Evolutionary conservation across 2,113 vertebrate species (phyloP).

Genomic region (Pangasianodon hypophthalmus): DNA sequence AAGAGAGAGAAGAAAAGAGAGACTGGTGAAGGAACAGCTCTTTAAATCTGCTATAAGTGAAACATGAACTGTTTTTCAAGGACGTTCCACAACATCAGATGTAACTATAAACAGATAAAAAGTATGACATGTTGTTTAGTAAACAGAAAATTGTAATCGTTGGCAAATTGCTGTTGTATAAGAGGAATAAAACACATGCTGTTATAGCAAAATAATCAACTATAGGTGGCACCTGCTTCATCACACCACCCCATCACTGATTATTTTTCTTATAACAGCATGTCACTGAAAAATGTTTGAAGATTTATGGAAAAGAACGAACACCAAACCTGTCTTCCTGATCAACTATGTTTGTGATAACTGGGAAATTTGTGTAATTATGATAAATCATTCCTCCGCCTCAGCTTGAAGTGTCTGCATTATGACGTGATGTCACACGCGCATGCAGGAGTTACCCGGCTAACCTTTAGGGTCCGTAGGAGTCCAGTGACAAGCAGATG

Average conservation of each 20-base stretch:
- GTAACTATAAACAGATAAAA: not conserved
- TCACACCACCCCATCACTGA: not conserved
- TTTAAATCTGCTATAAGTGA: not conserved
- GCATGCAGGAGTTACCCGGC: slow-evolving; percentile 37
- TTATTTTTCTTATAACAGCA: not conserved
- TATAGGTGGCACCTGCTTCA: not conserved
- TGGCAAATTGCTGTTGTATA: not conserved
- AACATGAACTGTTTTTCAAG: not conserved
- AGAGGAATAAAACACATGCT: not conserved
- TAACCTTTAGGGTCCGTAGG: slow-evolving; percentile 63
- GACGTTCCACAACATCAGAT: not conserved
- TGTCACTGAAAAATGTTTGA: not conserved
- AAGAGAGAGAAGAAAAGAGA: not conserved
- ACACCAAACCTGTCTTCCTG: not conserved
- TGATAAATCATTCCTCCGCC: not conserved
- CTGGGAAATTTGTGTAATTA: not conserved
- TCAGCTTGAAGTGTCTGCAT: not conserved
- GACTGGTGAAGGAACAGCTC: not conserved
- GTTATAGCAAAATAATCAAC: not conserved
- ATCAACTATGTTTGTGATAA: not conserved
- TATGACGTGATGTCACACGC: slow-evolving; percentile 13
- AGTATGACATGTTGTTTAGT: not conserved
- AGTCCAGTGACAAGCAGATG: slow-evolving; percentile 73
- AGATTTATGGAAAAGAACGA: not conserved
- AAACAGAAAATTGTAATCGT: not conserved